These are phyloP conservation scores for Trematocara zebra DNA, from an alignment of 2,113 vertebrate genomes.

Conservation along the genomic window DNA sequence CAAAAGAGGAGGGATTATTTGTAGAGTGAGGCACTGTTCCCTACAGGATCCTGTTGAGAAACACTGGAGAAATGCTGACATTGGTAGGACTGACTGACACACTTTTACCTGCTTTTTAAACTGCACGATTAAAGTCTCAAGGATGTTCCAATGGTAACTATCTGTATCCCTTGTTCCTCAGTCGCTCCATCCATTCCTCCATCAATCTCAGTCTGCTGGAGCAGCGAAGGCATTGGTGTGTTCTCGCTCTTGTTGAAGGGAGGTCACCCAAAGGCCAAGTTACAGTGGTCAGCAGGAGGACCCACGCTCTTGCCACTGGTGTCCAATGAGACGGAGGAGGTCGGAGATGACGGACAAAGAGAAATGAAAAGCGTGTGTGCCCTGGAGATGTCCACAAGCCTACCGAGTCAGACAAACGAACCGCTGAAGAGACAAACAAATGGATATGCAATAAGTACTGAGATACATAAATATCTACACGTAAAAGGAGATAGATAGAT, in stretches of 20 bases:
- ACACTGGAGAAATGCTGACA: conserved; percentile 53
- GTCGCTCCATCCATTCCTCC: conserved; percentile 65
- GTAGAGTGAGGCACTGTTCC: conserved; percentile 70
- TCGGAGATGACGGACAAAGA: conserved; percentile 49
- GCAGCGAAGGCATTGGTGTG: conserved; percentile 66
- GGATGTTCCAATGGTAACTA: background rate
- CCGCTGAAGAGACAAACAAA: conserved; percentile 16
- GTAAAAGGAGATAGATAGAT: background rate
- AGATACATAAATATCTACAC: background rate
- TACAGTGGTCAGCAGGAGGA: conserved; percentile 72
- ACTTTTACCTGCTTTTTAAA: background rate
- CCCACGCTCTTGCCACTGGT: conserved; percentile 43
- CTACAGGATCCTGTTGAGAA: conserved; percentile 63
- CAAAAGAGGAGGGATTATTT: conserved; percentile 51
- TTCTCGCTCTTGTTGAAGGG: conserved; percentile 69
- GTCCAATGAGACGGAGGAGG: conserved; percentile 65
- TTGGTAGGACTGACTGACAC: conserved; percentile 34
- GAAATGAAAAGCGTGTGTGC: conserved; percentile 71
- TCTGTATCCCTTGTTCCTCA: background rate
- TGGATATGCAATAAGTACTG: conserved; percentile 44
- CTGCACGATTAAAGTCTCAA: background rate
- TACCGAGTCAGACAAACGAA: background rate
- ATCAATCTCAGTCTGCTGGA: conserved; percentile 65
- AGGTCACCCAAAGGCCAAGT: conserved; percentile 51
- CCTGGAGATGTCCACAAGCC: conserved; percentile 45